Conservation (phyloP, 2,113 vertebrate genomes). For the Cephalopholis sonnerati region DNA sequence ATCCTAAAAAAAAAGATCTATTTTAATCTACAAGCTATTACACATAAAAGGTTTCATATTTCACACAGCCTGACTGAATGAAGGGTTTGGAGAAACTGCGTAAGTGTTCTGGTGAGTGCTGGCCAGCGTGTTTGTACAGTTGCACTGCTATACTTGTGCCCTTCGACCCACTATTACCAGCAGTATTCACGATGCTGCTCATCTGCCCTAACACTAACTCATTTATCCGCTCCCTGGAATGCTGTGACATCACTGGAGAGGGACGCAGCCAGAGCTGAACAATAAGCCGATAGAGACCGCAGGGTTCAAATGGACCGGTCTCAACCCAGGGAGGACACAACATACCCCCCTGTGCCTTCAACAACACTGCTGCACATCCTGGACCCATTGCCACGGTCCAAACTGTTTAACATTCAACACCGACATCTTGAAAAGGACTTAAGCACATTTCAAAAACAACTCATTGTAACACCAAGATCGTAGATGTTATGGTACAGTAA, state of each 20-base stretch:
- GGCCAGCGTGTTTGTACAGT: slow-evolving; percentile 53
- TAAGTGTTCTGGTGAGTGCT: slow-evolving; percentile 42
- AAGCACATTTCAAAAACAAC: slow-evolving; percentile 7
- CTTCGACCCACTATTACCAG: slow-evolving; percentile 72
- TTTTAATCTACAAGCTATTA: background rate
- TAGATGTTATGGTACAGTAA: background rate
- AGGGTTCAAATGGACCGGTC: slow-evolving; percentile 78
- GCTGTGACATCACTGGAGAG: slow-evolving; percentile 85
- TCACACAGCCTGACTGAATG: slow-evolving; percentile 9
- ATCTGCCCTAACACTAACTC: slow-evolving; percentile 83
- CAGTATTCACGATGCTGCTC: slow-evolving; percentile 77
- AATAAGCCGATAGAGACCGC: slow-evolving; percentile 82
- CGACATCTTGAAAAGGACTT: slow-evolving; percentile 22
- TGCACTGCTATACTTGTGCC: slow-evolving; percentile 60
- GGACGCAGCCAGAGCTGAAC: slow-evolving; percentile 76
- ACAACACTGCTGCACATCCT: slow-evolving; percentile 49
- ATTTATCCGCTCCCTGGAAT: slow-evolving; percentile 83
- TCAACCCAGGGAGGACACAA: slow-evolving; percentile 70
- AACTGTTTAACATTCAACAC: slow-evolving; percentile 40
- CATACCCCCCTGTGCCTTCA: slow-evolving; percentile 58
- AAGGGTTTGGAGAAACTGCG: background rate
- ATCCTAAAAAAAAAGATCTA: background rate
- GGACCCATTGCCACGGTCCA: slow-evolving; percentile 13
- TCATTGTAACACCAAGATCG: background rate
- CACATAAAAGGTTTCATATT: slow-evolving; percentile 7